phyloP scores from a whole-genome alignment of 2,888 invertebrate species.

The Agrochola litura region DNA sequence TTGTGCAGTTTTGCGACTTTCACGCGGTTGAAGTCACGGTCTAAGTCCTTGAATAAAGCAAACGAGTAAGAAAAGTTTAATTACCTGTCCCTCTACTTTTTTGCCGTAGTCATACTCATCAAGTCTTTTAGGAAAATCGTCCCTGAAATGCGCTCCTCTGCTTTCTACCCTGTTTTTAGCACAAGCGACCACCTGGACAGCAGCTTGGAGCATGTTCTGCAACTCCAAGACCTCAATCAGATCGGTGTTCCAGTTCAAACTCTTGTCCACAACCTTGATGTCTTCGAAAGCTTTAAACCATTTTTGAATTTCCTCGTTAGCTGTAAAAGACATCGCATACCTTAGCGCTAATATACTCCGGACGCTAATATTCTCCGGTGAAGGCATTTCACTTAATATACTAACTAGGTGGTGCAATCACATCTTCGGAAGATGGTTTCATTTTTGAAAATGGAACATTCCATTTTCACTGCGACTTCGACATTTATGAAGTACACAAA shows the following conservation, averaged over 20 bases:
- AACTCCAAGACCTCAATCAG: conserved; percentile 98
- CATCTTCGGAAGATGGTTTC: too few species aligned
- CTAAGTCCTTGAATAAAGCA: not conserved
- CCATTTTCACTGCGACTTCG: too few species aligned
- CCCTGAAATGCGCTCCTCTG: conserved; percentile 99
- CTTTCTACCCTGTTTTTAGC: conserved; percentile 98
- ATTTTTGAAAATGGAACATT: too few species aligned
- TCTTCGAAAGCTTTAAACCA: conserved; percentile 94
- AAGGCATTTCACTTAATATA: too few species aligned
- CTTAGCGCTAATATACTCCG: not conserved
- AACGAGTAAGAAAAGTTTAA: not conserved
- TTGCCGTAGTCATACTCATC: conserved; percentile 99
- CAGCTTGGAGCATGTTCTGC: conserved; percentile 98
- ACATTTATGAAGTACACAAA: too few species aligned
- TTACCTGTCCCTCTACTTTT: conserved; percentile 94
- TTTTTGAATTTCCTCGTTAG: conserved; percentile 91
- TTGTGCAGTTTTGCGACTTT: not conserved
- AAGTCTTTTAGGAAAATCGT: conserved; percentile 96
- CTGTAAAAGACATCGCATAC: conserved; percentile 63
- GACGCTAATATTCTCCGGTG: not conserved
- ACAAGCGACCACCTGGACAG: conserved; percentile 94
- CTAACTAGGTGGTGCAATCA: too few species aligned
- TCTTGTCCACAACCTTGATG: conserved; percentile 93
- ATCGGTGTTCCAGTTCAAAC: conserved; percentile 98
- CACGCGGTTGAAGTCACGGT: too few species aligned